Conservation (phyloP, 2,888 invertebrate species). For the Drosophila birchii region DNA sequence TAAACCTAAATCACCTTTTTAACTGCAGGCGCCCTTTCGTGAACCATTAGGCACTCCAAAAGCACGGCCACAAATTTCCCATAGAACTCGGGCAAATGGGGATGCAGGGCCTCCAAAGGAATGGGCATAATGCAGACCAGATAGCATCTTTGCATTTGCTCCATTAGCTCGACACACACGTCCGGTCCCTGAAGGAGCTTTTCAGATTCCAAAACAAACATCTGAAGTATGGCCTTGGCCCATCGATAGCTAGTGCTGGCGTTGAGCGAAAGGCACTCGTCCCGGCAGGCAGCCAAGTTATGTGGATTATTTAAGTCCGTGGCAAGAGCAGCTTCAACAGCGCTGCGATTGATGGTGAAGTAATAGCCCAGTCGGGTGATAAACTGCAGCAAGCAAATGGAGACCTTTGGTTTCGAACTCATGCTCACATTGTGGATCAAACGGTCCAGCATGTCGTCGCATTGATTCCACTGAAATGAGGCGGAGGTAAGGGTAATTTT, state of each 20-base stretch:
- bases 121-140: constrained; percentile 78
- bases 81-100: constrained; percentile 74
- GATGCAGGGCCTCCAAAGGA: constrained; percentile 65
- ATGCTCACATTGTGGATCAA: constrained; percentile 77
- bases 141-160: constrained; percentile 78
- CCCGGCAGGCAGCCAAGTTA: constrained; percentile 52
- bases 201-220: constrained; percentile 79
- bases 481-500: not conserved
- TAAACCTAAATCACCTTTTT: constrained; percentile 50
- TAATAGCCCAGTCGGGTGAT: constrained; percentile 72
- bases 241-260: constrained; percentile 80
- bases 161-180: constrained; percentile 62
- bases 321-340: constrained; percentile 59
- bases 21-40: constrained; percentile 55
- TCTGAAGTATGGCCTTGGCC: constrained; percentile 80
- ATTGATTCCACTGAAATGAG: constrained; percentile 79
- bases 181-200: constrained; percentile 68
- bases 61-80: constrained; percentile 78
- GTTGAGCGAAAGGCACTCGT: constrained; percentile 61
- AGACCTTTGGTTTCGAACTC: constrained; percentile 63
- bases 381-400: constrained; percentile 70
- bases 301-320: constrained; percentile 43
- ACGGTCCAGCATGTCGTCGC: constrained; percentile 82
- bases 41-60: constrained; percentile 69
- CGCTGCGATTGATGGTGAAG: constrained; percentile 71